phyloP scores from a whole-genome alignment of 2,797 vertebrate species.

The Stomatorhinus walkeri region DNA sequence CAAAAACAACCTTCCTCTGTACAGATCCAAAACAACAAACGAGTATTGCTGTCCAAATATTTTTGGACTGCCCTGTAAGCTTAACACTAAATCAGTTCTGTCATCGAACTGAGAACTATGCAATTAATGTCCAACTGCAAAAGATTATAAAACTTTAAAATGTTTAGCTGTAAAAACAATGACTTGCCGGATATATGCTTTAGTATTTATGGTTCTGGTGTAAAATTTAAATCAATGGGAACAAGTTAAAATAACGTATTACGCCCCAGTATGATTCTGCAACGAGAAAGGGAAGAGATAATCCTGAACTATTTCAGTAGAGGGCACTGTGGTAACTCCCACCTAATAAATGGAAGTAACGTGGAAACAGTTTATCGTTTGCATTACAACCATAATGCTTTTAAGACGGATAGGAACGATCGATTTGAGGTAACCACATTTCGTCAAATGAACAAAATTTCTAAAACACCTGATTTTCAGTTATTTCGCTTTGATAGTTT shows the following conservation, averaged over 20 bases:
- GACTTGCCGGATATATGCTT: neutral
- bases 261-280: neutral
- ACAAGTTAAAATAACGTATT: neutral
- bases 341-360: neutral
- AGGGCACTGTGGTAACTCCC: slow-evolving; percentile 12
- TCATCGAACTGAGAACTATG: neutral
- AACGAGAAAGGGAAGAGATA: neutral
- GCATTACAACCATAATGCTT: neutral
- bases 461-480: neutral
- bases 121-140: neutral
- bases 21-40: neutral
- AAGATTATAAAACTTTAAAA: neutral
- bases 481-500: slow-evolving; percentile 1
- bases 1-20: neutral
- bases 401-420: neutral
- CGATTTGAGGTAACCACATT: neutral
- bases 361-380: neutral
- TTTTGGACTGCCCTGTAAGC: neutral
- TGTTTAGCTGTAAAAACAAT: neutral
- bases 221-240: neutral
- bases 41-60: neutral
- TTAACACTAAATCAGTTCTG: neutral
- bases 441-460: neutral
- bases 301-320: slow-evolving; percentile 8
- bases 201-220: neutral